These are phyloP conservation scores for Antennarius maculatus DNA, from an alignment of 2,797 vertebrate species.

Conservation along the genomic window DNA sequence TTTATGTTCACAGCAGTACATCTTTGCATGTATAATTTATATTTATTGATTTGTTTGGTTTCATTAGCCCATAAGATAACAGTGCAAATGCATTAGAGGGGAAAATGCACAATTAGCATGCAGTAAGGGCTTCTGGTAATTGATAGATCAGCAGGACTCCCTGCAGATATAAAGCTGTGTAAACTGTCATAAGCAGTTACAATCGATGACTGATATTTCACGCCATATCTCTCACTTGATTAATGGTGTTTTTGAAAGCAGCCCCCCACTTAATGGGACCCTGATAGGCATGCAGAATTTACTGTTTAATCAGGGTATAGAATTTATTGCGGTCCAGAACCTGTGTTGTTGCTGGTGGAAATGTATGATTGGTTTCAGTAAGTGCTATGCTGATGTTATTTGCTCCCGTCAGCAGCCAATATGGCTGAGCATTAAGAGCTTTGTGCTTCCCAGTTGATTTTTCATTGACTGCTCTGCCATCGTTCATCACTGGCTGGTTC, in stretches of 20 bases:
- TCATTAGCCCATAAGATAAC: slow-evolving; percentile 99
- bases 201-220: slow-evolving; percentile 97
- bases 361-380: slow-evolving; percentile 84
- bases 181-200: slow-evolving; percentile 99
- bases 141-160: slow-evolving; percentile 97
- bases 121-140: slow-evolving; percentile 91
- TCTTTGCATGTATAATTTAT: slow-evolving; percentile 99
- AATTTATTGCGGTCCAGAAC: slow-evolving; percentile 83
- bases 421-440: slow-evolving; percentile 84
- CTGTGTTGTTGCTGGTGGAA: slow-evolving; percentile 74
- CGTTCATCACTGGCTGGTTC: slow-evolving; percentile 81
- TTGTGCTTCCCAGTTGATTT: slow-evolving; percentile 84
- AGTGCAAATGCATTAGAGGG: slow-evolving; percentile 98
- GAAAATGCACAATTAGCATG: slow-evolving; percentile 99
- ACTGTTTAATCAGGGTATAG: slow-evolving; percentile 97
- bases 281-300: slow-evolving; percentile 98
- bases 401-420: slow-evolving; percentile 86
- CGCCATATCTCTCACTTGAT: slow-evolving; percentile 92
- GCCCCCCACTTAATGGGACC: slow-evolving; percentile 91
- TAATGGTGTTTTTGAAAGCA: slow-evolving; percentile 95
- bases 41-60: slow-evolving; percentile 99
- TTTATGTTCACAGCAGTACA: slow-evolving; percentile 99
- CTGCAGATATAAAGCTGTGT: slow-evolving; percentile 98
- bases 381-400: slow-evolving; percentile 84
- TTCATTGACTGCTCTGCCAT: slow-evolving; percentile 84